These are phyloP conservation scores for Pachliopta kotzebuea DNA, from an alignment of 2,888 invertebrate genomes.

Conservation along the genomic window DNA sequence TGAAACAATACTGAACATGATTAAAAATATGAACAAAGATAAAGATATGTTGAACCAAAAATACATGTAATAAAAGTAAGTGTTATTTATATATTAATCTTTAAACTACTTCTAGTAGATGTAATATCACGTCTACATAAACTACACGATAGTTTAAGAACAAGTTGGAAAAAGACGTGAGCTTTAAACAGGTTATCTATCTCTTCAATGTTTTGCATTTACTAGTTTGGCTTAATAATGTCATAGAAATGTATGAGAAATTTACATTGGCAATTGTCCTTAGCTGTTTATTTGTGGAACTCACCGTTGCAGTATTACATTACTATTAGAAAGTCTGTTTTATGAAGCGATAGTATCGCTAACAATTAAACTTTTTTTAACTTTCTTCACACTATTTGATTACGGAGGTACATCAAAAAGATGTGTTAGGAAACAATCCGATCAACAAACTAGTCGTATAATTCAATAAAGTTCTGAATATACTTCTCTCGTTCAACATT, in stretches of 20 bases:
- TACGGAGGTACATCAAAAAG: constrained; percentile 5
- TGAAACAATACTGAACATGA: no score
- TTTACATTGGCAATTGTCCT: constrained; percentile 18
- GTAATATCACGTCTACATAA: no score
- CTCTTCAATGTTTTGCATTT: background rate
- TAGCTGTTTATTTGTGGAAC: constrained; percentile 20
- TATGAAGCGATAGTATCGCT: constrained; percentile 14
- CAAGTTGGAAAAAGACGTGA: no score
- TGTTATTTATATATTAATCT: no score
- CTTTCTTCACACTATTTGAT: constrained; percentile 18
- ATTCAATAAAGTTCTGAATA: background rate
- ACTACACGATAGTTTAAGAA: no score
- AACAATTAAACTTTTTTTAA: constrained; percentile 21
- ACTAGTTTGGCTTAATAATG: background rate
- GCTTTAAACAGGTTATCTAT: background rate
- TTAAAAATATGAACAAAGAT: no score
- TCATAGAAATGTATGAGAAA: constrained; percentile 23
- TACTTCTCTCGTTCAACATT: background rate
- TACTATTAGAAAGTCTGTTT: constrained; percentile 26
- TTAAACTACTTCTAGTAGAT: no score
- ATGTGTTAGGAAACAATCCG: constrained; percentile 3
- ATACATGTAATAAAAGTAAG: no score
- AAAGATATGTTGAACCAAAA: no score
- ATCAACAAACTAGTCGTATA: background rate
- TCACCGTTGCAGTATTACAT: constrained; percentile 25